Evolutionary conservation across 2,797 vertebrate species (phyloP).

Genomic region (Eulemur rubriventer): DNA sequence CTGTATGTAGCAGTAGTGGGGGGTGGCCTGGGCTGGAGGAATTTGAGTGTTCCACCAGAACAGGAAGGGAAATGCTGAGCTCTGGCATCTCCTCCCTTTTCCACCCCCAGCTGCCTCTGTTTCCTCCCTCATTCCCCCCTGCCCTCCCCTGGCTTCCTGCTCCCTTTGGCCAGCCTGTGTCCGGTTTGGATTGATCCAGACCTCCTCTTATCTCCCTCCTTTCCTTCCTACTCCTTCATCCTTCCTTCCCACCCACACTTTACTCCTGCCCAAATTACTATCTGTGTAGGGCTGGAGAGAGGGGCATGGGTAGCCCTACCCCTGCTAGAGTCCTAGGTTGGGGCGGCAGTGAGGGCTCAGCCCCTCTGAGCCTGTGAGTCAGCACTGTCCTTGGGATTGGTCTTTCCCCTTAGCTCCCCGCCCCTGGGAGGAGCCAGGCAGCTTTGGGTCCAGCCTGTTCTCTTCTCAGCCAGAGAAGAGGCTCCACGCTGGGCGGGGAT

Average conservation of each 20-base stretch:
- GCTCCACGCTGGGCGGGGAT: slow-evolving; percentile 73
- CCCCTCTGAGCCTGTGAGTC: slow-evolving; percentile 84
- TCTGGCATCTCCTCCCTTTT: slow-evolving; percentile 33
- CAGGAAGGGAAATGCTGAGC: slow-evolving; percentile 65
- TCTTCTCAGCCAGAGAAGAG: slow-evolving; percentile 2
- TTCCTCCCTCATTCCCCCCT: slow-evolving; percentile 57
- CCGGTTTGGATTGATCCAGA: slow-evolving; percentile 38
- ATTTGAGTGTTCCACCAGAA: not conserved
- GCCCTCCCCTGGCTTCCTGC: slow-evolving; percentile 60
- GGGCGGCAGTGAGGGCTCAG: not conserved
- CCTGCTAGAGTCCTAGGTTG: slow-evolving; percentile 43
- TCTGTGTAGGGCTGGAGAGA: not conserved
- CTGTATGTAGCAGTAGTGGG: not conserved
- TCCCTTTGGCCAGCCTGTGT: slow-evolving; percentile 26
- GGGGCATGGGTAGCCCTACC: slow-evolving; percentile 19
- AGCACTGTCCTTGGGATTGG: slow-evolving; percentile 81
- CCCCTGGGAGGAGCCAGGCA: slow-evolving; percentile 50
- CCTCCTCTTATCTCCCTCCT: slow-evolving; percentile 27
- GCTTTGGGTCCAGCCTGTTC: slow-evolving; percentile 67
- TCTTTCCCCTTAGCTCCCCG: not conserved
- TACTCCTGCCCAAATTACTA: slow-evolving; percentile 4
- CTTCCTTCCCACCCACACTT: not conserved
- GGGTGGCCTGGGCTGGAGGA: not conserved
- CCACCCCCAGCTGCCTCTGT: slow-evolving; percentile 42
- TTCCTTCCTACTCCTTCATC: not conserved